phyloP scores from a whole-genome alignment of 2,888 invertebrate genomes.

The Lasioglossum lativentre region DNA sequence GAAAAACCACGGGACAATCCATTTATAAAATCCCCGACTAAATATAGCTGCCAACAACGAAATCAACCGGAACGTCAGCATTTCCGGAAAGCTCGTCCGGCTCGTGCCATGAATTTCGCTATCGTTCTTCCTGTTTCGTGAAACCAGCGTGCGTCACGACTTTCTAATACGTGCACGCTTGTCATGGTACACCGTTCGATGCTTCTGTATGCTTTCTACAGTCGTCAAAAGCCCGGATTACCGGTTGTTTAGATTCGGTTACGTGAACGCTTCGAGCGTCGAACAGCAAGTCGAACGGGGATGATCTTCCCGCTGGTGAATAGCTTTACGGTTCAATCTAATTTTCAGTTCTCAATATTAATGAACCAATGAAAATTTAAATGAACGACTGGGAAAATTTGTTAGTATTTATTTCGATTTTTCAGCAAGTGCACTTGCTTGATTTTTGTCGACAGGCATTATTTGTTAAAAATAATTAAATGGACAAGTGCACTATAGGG shows the following conservation, averaged over 20 bases:
- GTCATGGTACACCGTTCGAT: background rate
- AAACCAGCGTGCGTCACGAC: conserved; percentile 35
- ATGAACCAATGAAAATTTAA: background rate
- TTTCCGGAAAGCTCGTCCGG: conserved; percentile 23
- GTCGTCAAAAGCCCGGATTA: background rate
- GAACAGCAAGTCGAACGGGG: background rate
- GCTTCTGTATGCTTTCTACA: background rate
- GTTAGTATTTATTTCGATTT: background rate
- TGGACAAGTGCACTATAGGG: too few species aligned
- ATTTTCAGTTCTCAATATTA: background rate
- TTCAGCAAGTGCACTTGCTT: too few species aligned
- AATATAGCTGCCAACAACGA: background rate
- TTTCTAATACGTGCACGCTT: conserved; percentile 33
- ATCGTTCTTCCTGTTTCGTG: conserved; percentile 33
- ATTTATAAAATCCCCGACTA: background rate
- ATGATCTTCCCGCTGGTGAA: background rate
- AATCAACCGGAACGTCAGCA: background rate
- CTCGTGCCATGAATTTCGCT: conserved; percentile 14
- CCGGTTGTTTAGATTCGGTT: background rate
- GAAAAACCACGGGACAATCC: background rate
- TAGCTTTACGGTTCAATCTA: background rate
- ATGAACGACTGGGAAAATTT: background rate
- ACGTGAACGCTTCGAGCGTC: background rate
- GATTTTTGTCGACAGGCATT: too few species aligned
- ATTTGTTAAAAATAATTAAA: too few species aligned